A percentile compares a stretch with the other conserved stretches of the same genome.
These are phyloP conservation scores for Atopsyche davidsoni DNA, from an alignment of 1,140 invertebrate species.

Conservation along the genomic window DNA sequence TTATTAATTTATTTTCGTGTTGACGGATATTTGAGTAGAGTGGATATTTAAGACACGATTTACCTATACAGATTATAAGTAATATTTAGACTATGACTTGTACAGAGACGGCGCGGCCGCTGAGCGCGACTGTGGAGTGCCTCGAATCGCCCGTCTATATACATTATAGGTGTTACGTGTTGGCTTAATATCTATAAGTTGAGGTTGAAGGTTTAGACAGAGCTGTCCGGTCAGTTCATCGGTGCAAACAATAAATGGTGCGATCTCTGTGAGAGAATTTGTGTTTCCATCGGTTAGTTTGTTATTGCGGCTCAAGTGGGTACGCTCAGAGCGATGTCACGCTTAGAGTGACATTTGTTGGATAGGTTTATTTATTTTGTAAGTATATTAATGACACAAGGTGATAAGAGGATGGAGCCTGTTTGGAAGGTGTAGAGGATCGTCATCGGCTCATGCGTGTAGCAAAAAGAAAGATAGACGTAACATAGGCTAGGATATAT, in stretches of 20 bases:
- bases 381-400: constrained; percentile 23
- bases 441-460: too few species aligned
- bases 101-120: background rate
- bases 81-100: constrained; percentile 6
- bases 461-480: constrained; percentile 18
- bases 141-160: too few species aligned
- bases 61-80: constrained; percentile 2
- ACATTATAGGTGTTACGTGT: constrained; percentile 3
- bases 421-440: constrained; percentile 10
- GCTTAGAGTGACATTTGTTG: constrained; percentile 4
- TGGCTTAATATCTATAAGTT: constrained; percentile 5
- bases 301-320: constrained; percentile 3
- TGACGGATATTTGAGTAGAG: constrained; percentile 13
- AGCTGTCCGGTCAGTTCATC: too few species aligned
- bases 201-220: too few species aligned
- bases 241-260: too few species aligned
- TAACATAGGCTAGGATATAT: constrained; percentile 20
- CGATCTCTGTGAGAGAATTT: too few species aligned
- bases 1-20: constrained; percentile 31
- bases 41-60: constrained; percentile 3
- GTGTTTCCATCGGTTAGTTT: background rate
- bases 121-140: background rate
- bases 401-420: constrained; percentile 19
- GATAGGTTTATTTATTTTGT: constrained; percentile 19
- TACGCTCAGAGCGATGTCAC: background rate